A percentile compares a stretch with the other conserved stretches of the same genome.
Conservation (phyloP, 2,888 invertebrate genomes). For the Dione vanillae region DNA sequence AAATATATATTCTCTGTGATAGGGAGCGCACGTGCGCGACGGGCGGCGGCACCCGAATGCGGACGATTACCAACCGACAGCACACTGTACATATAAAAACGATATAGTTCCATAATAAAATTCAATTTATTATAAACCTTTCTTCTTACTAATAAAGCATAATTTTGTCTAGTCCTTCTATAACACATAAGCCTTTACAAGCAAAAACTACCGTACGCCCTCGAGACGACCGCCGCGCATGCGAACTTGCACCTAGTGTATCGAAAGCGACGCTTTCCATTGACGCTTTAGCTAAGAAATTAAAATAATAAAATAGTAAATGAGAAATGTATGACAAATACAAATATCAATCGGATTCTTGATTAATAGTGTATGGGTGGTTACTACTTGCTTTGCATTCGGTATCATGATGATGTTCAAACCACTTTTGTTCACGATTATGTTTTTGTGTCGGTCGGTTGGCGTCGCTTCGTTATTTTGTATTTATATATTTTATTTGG, state of each 20-base stretch:
- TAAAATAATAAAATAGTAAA: conserved; percentile 29
- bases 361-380: conserved; percentile 63
- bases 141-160: fast-evolving
- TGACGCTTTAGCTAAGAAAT: conserved; percentile 50
- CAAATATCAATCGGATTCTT: conserved; percentile 45
- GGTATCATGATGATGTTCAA: conserved; percentile 75
- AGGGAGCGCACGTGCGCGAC: conserved; percentile 74
- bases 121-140: conserved; percentile 40
- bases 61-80: conserved; percentile 65
- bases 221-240: conserved; percentile 77
- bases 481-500: conserved; percentile 47
- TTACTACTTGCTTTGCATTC: conserved; percentile 69
- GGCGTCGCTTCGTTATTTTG: conserved; percentile 52
- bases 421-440: conserved; percentile 71
- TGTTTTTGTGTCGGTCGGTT: conserved; percentile 61
- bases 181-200: conserved; percentile 48
- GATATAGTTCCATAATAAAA: neutral
- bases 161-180: conserved; percentile 30
- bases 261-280: conserved; percentile 54
- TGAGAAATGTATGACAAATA: conserved; percentile 54
- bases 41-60: conserved; percentile 72
- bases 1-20: conserved; percentile 60
- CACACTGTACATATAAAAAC: conserved; percentile 31
- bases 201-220: conserved; percentile 59
- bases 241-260: conserved; percentile 62